Conservation (phyloP, 2,113 vertebrate genomes). For the Nothocercus julius region DNA sequence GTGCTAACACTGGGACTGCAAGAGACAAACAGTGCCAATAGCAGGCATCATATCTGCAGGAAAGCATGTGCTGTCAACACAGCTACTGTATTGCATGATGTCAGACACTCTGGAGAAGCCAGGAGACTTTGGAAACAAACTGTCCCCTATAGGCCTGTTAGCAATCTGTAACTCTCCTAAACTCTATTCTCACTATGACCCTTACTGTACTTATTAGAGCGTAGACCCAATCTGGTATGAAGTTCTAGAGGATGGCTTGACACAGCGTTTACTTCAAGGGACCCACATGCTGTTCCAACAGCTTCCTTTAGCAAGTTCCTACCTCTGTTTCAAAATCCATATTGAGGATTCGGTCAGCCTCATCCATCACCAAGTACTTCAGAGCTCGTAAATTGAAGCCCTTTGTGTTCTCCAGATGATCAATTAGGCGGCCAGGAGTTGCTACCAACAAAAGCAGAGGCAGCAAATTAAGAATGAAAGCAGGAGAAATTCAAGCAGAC, state of each 20-base stretch:
- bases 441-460: conserved; percentile 73
- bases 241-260: not conserved
- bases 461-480: not conserved
- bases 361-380: conserved; percentile 96
- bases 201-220: not conserved
- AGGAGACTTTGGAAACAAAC: not conserved
- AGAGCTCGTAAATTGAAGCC: conserved; percentile 93
- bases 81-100: not conserved
- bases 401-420: conserved; percentile 98
- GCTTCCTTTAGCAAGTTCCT: not conserved
- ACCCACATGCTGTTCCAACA: not conserved
- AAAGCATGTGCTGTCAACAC: fast-evolving
- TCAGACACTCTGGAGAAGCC: not conserved
- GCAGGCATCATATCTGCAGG: not conserved
- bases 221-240: not conserved
- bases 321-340: conserved; percentile 99
- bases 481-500: not conserved
- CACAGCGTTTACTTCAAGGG: not conserved
- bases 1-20: not conserved
- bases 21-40: not conserved
- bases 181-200: not conserved
- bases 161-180: not conserved
- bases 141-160: not conserved
- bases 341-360: conserved; percentile 96
- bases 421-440: conserved; percentile 93